A percentile compares a stretch with the other conserved stretches of the same genome.
These are phyloP conservation scores for Tenebrosternarchus preto DNA, from an alignment of 2,113 vertebrate species.

Conservation along the genomic window DNA sequence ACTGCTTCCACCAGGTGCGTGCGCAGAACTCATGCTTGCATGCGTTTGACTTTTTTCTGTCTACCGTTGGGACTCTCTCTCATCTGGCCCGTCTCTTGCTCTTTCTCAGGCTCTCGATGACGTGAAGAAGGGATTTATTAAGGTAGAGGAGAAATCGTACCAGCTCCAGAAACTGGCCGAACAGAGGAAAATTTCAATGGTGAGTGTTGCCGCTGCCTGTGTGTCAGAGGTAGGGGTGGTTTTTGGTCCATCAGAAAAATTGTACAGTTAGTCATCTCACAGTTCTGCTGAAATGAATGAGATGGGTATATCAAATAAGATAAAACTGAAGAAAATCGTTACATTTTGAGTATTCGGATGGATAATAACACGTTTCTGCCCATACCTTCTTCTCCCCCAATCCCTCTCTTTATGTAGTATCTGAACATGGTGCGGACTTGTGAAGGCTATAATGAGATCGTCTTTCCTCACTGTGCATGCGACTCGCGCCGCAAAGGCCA, in stretches of 20 bases:
- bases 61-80: not conserved
- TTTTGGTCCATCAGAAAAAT: not conserved
- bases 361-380: no score
- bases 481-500: constrained; percentile 97
- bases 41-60: not conserved
- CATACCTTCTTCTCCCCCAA: not conserved
- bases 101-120: constrained; percentile 87
- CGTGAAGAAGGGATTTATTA: constrained; percentile 96
- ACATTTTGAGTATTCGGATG: not conserved
- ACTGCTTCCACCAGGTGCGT: constrained; percentile 90
- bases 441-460: constrained; percentile 95
- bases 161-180: constrained; percentile 95
- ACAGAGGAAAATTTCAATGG: constrained; percentile 96
- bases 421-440: constrained; percentile 90
- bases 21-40: not conserved
- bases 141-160: constrained; percentile 95
- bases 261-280: not conserved
- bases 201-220: constrained; percentile 65
- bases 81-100: no score
- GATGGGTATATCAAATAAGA: no score
- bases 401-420: constrained; percentile 81
- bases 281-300: not conserved
- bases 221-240: not conserved
- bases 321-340: not conserved
- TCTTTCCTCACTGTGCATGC: constrained; percentile 94